Conservation (phyloP, 2,113 vertebrate genomes). For the Heptranchias perlo region DNA sequence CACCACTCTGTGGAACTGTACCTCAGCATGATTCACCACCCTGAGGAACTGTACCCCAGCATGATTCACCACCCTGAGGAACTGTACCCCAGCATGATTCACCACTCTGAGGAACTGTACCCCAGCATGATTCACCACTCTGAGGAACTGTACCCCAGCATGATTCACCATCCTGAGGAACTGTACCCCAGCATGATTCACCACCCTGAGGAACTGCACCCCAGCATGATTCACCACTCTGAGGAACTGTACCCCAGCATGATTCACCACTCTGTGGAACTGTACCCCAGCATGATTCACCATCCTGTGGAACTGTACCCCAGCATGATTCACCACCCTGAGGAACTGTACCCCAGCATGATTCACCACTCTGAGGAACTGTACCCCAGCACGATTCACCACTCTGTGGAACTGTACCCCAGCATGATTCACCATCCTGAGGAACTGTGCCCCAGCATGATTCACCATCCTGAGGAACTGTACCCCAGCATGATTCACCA, state of each 20-base stretch:
- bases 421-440: background rate
- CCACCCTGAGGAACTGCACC: background rate
- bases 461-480: background rate
- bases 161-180: background rate
- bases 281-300: background rate
- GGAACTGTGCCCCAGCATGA: background rate
- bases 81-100: background rate
- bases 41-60: background rate
- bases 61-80: background rate
- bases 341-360: background rate
- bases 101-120: background rate
- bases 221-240: background rate
- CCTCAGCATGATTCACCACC: background rate
- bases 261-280: background rate
- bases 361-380: background rate
- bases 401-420: background rate
- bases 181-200: background rate
- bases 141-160: background rate
- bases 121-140: background rate
- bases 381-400: background rate
- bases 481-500: background rate
- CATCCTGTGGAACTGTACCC: background rate
- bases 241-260: background rate
- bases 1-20: background rate
- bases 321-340: background rate